Conservation (phyloP, 2,113 vertebrate species). For the Thermophis baileyi region DNA sequence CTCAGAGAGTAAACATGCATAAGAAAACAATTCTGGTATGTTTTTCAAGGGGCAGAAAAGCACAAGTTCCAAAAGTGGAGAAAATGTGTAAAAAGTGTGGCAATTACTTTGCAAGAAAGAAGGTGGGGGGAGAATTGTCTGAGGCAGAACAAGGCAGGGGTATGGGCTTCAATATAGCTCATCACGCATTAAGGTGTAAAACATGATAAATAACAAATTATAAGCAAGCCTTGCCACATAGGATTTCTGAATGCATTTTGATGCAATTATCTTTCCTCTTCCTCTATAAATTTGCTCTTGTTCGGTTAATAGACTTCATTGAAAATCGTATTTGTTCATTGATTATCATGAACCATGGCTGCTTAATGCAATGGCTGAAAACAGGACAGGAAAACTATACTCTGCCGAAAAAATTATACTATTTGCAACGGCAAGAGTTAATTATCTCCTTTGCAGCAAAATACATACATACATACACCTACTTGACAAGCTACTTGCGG, state of each 20-base stretch:
- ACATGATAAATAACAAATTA: not conserved
- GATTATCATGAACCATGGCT: not conserved
- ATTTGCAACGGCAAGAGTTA: not conserved
- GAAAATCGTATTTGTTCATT: not conserved
- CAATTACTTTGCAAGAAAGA: not conserved
- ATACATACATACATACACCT: not conserved
- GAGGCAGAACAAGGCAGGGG: too few species aligned
- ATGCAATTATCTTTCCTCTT: not conserved
- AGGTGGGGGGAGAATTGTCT: fast-evolving
- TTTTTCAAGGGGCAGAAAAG: not conserved
- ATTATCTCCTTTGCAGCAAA: not conserved
- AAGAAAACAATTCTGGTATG: not conserved
- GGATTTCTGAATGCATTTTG: not conserved
- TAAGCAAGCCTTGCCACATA: not conserved
- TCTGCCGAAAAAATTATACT: not conserved
- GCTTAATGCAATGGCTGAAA: not conserved
- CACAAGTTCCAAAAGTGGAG: not conserved
- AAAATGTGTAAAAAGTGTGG: not conserved
- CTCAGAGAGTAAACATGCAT: not conserved
- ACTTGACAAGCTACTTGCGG: not conserved
- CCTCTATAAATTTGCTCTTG: not conserved
- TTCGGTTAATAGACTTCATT: not conserved
- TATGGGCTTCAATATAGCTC: not conserved
- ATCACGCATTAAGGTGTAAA: not conserved
- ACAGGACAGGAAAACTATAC: not conserved